Conservation (phyloP, 2,888 invertebrate genomes). For the Smittia sp. region DNA sequence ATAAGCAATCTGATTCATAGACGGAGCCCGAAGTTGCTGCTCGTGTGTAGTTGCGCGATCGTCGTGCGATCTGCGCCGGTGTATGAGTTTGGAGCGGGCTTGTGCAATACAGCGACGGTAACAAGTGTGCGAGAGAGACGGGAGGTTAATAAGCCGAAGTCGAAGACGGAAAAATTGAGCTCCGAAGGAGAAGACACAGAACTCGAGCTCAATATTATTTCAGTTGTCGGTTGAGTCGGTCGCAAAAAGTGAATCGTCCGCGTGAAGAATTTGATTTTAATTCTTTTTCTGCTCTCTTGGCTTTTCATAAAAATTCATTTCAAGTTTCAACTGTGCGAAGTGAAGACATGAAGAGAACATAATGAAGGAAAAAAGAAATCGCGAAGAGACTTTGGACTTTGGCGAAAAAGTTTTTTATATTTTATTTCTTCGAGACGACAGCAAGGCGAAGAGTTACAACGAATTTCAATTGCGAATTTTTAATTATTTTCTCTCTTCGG, state of each 20-base stretch:
- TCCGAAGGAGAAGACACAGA: slow-evolving; percentile 7
- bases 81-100: background rate
- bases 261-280: slow-evolving; percentile 20
- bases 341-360: slow-evolving; percentile 38
- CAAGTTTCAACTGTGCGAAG: slow-evolving; percentile 40
- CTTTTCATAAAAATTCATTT: slow-evolving; percentile 34
- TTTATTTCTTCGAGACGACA: background rate
- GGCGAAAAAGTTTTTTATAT: slow-evolving; percentile 8
- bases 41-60: slow-evolving; percentile 18
- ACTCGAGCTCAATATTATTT: slow-evolving; percentile 39
- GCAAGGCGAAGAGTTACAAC: background rate
- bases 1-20: slow-evolving; percentile 35
- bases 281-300: slow-evolving; percentile 21
- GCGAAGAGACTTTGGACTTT: slow-evolving; percentile 40
- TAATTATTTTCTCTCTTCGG: slow-evolving; percentile 1
- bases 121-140: slow-evolving; percentile 39
- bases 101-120: background rate
- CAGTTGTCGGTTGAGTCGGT: slow-evolving; percentile 41
- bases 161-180: slow-evolving; percentile 5
- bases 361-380: slow-evolving; percentile 5
- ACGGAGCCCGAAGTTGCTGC: background rate
- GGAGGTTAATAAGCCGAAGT: slow-evolving; percentile 15
- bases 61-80: background rate
- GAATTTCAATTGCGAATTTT: slow-evolving; percentile 38
- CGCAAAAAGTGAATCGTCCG: slow-evolving; percentile 34